Base-by-base conservation (phyloP, 2,888 invertebrate species). In the Drosophila cognata region DNA sequence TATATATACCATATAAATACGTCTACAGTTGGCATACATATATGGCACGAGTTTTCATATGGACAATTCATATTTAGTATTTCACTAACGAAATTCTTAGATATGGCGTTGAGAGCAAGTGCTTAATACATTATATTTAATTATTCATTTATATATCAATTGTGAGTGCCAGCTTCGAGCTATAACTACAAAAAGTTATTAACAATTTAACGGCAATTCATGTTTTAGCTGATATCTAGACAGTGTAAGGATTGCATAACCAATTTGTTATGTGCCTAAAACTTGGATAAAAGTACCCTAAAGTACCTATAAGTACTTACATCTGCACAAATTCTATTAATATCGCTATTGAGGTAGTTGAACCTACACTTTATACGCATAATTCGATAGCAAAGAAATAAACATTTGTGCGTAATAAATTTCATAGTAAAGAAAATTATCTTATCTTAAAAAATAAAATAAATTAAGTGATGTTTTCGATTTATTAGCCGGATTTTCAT, bases 1-100 rank as follows among this genome's bases (percentile, higher is more conserved):
- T 71, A 74, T 68, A 64, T 79, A 50, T 57, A 69, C 67, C 74
- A 77, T 77, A 75, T 70, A 78, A 62, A 71, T 69, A 41, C 68
- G 55, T 58, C 58, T 43, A 73, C 29, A 58, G 48, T 33, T 56
- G 53, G 31, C 46, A 66, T 33, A 46, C 60, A 66, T 60, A 80
- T 80, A 67, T 67, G 80, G 71, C 80, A 71, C 64, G 52, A 58
- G 71, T 46, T 67, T 36, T 41, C 55, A 53, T 41, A 46, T 52
- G 46, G 66, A 51, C 61, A 53, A 75, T 48, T 68, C 58, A 59
- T 51, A 67, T 76, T 70, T 41, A 58, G 46, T 25, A 16, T 21
- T 51, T 21, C 48, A 11, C 56, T 56, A 13, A 38, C 38, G 8
- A 38, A n/a, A 56, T 36, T 48, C 18, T 59, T 25, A 7, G 36